phyloP scores from a whole-genome alignment of 37 sponge, comb jelly and placozoan genomes.

The Chondrilla cf. caribensis region DNA sequence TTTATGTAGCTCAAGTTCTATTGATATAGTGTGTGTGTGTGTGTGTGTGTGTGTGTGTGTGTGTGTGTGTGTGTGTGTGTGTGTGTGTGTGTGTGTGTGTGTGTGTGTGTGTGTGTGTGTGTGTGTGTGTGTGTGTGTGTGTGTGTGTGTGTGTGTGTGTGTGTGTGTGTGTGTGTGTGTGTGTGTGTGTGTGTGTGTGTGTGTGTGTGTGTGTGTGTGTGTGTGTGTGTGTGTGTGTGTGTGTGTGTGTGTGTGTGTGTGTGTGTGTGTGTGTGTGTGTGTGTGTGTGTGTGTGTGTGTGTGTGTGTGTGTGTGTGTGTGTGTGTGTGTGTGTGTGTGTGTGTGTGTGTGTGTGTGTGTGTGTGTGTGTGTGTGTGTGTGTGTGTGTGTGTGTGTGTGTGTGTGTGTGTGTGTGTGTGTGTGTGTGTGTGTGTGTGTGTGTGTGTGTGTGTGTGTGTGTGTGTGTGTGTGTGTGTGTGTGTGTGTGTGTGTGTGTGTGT shows the following conservation, averaged over 20 bases:
- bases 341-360: slow-evolving; percentile 27
- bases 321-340: slow-evolving; percentile 25
- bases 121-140: too few relatives aligned
- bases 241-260: slow-evolving; percentile 24
- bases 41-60: too few relatives aligned
- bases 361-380: slow-evolving; percentile 23
- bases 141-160: too few relatives aligned
- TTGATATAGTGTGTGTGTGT: too few relatives aligned
- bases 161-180: too few relatives aligned
- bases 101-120: too few relatives aligned
- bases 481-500: slow-evolving; percentile 27
- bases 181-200: too few relatives aligned
- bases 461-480: slow-evolving; percentile 25
- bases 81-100: too few relatives aligned
- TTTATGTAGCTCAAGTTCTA: too few relatives aligned
- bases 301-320: slow-evolving; percentile 21
- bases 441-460: slow-evolving; percentile 27
- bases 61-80: too few relatives aligned
- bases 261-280: slow-evolving; percentile 25
- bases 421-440: slow-evolving; percentile 18
- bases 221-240: slow-evolving; percentile 24
- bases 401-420: slow-evolving; percentile 28
- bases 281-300: slow-evolving; percentile 26
- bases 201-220: slow-evolving; percentile 25
- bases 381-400: slow-evolving; percentile 25